Percentiles rank a stretch among this genome's conserved stretches.
phyloP scores from a whole-genome alignment of 2,888 invertebrate species.

The Ormyrus rosae region DNA sequence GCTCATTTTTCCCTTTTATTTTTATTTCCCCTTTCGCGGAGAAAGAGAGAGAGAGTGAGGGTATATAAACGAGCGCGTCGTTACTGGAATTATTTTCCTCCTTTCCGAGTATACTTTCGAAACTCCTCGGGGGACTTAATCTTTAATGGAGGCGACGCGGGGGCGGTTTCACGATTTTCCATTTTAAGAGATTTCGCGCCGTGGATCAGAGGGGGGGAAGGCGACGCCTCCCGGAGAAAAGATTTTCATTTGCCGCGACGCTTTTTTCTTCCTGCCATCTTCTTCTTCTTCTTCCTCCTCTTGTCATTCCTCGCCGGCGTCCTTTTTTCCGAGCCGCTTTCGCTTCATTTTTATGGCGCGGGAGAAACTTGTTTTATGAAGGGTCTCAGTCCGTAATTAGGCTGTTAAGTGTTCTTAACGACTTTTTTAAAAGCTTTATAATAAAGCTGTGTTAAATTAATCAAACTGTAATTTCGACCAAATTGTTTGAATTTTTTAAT shows the following conservation, averaged over 20 bases:
- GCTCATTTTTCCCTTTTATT: conserved; percentile 2
- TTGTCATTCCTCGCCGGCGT: background rate
- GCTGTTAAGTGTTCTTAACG: background rate
- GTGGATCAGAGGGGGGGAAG: too few species aligned
- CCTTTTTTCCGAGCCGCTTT: background rate
- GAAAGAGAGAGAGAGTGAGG: too few species aligned
- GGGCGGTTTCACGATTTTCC: conserved; percentile 24
- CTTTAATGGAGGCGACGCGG: conserved; percentile 35
- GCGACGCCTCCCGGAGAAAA: too few species aligned
- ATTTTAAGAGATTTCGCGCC: conserved; percentile 28
- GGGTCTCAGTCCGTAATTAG: conserved; percentile 4
- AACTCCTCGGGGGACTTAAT: conserved; percentile 38
- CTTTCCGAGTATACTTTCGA: conserved; percentile 34
- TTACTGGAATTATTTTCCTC: conserved; percentile 41
- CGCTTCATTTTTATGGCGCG: background rate
- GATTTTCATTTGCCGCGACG: too few species aligned
- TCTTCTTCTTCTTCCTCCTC: background rate
- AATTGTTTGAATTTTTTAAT: background rate
- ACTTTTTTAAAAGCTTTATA: background rate
- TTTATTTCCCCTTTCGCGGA: conserved; percentile 34
- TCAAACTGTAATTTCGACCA: background rate
- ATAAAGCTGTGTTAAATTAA: conserved; percentile 7
- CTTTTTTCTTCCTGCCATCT: background rate
- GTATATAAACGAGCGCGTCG: conserved; percentile 36
- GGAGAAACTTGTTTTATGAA: background rate